Evolutionary conservation across 2,113 vertebrate species (phyloP).

Genomic region (Platysternon megacephalum): DNA sequence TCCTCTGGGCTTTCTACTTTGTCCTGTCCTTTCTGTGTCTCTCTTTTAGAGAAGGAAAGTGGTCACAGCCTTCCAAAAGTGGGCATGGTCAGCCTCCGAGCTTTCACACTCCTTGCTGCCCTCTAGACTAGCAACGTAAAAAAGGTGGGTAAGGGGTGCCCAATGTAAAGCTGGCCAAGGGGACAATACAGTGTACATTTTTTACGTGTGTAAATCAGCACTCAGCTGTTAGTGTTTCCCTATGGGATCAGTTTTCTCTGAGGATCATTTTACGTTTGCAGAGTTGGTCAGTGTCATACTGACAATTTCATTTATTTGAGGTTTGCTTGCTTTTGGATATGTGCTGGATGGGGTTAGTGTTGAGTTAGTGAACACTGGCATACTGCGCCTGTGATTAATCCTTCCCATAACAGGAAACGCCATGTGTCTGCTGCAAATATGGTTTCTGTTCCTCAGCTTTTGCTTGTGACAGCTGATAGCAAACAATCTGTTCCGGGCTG

Average conservation of each 20-base stretch:
- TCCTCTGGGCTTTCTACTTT: neutral
- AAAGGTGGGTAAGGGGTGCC: neutral
- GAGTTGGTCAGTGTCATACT: neutral
- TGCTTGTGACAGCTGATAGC: neutral
- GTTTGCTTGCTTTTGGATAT: slow-evolving; percentile 28
- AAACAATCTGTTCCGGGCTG: neutral
- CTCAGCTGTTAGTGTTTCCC: rapidly evolving
- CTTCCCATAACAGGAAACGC: slow-evolving; percentile 17
- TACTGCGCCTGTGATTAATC: neutral
- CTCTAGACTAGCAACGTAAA: neutral
- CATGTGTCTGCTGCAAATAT: neutral
- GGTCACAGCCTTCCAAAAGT: neutral
- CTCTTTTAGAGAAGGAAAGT: neutral
- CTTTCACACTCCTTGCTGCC: neutral
- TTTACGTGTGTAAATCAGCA: neutral
- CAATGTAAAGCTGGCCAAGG: neutral
- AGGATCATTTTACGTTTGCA: neutral
- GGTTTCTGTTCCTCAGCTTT: slow-evolving; percentile 6
- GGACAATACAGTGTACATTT: neutral
- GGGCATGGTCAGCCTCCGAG: too few species aligned
- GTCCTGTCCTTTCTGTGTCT: neutral
- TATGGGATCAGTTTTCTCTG: neutral
- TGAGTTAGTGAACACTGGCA: neutral
- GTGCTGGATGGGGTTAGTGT: neutral
- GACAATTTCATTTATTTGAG: neutral